Conservation (phyloP, 64 coral and sea anemone genomes). For the Dendronephthya gigantea region DNA sequence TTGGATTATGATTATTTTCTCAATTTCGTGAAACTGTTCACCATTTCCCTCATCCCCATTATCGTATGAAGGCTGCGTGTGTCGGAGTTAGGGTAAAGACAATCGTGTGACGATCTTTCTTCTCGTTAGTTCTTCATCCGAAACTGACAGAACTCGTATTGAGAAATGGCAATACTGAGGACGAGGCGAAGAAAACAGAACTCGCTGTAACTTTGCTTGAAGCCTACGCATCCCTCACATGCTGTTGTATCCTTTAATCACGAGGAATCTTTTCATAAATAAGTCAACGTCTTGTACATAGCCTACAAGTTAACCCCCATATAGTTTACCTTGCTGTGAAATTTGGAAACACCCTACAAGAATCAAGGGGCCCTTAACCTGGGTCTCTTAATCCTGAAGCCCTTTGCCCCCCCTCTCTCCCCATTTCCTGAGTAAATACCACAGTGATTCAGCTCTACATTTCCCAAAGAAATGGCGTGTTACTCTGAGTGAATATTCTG, state of each 20-base stretch:
- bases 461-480: not conserved
- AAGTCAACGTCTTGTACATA: not conserved
- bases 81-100: not conserved
- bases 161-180: constrained; percentile 59
- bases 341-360: not conserved
- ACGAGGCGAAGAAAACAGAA: constrained; percentile 63
- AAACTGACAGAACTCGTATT: constrained; percentile 62
- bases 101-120: no score
- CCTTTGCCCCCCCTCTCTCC: no score
- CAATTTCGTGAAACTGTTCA: no score
- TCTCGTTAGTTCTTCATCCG: constrained; percentile 68
- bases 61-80: no score
- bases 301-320: no score
- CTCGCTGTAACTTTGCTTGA: constrained; percentile 76
- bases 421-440: no score
- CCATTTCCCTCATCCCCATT: no score
- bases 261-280: not conserved
- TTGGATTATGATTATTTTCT: no score
- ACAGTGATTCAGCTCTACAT: no score
- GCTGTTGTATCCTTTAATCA: constrained; percentile 76
- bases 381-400: no score
- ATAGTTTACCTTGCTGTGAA: no score
- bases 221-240: constrained; percentile 80
- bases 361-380: no score
- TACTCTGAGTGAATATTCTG: not conserved